Conservation (phyloP, 2,888 invertebrate species). For the Ormyrus pomaceus region DNA sequence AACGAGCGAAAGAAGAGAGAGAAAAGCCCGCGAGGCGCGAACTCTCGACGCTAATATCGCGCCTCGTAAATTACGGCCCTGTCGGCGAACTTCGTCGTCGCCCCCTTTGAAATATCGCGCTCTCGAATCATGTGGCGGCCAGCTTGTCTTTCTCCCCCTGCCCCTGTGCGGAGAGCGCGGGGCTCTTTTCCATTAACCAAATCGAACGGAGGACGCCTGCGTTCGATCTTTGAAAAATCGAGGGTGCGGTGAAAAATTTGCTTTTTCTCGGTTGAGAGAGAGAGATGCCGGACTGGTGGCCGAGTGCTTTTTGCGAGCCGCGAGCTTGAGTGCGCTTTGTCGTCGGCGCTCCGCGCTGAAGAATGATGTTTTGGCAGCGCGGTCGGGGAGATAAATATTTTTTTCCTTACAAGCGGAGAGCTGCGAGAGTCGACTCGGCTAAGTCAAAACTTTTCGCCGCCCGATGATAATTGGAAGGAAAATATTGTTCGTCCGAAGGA, state of each 20-base stretch:
- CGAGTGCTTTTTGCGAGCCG: too few relatives aligned
- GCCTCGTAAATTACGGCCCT: conserved; percentile 67
- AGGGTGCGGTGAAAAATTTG: conserved; percentile 14
- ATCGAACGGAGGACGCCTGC: conserved; percentile 19
- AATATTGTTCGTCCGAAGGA: too few relatives aligned
- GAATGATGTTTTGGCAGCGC: too few relatives aligned
- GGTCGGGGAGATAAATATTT: too few relatives aligned
- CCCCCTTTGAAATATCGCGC: conserved; percentile 60
- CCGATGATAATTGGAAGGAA: too few relatives aligned
- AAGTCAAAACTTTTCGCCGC: too few relatives aligned
- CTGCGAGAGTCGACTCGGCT: too few relatives aligned
- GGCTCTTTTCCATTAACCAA: conserved; percentile 37
- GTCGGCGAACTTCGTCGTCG: conserved; percentile 59
- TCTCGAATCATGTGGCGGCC: conserved; percentile 24
- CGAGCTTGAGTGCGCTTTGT: too few relatives aligned
- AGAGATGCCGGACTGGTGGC: neutral
- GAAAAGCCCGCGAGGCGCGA: conserved; percentile 13
- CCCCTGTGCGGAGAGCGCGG: neutral
- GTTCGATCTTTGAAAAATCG: conserved; percentile 3
- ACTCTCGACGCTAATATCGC: conserved; percentile 63
- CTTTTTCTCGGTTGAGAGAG: conserved; percentile 22
- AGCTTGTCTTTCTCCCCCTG: neutral
- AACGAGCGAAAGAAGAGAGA: conserved; percentile 14
- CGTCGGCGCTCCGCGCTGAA: too few relatives aligned
- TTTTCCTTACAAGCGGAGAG: too few relatives aligned